Base-by-base conservation (phyloP, 2,888 invertebrate genomes). In the Pollenia labialis region DNA sequence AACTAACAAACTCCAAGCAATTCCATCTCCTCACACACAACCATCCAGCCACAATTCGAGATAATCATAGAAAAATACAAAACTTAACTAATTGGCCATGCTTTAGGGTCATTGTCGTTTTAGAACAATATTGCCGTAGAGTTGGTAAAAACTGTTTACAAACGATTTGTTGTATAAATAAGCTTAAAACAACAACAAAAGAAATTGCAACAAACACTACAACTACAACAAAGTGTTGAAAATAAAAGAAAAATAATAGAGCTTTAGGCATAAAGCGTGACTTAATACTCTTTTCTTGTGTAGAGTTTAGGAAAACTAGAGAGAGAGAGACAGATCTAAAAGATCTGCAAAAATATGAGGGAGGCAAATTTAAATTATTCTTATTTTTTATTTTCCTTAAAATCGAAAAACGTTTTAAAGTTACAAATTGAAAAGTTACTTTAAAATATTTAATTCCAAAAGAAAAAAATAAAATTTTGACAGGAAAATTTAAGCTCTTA, bases 51-150 rank as follows among this genome's bases (percentile, higher is more conserved):
- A 75, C 58, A 79, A 69, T 66, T 60, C 74, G 44, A 84, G 87
- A 81, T 87, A 84, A 87, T 84, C 81, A 74, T 69, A 84, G 84
- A 75, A 81, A 82, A 87, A 84, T 84, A 77, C 87, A 81, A 87
- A 84, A 87, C 79, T 64, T 90, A 91, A 90, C 91, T 91, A 91
- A 91, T 91, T 91, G 91, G 91, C 91, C 91, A 91, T 91, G 91
- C 91, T 91, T 90, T 90, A 89, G 90, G 91, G 91, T 91, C 91
- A 91, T 91, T 91, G 91, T 91, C 91, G 90, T 76, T 72, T 60
- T 56, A 71, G 82, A 79, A 81, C 75, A 81, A 44, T 79, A 81
- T 32, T 81, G 75, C 71, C 84, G 80, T 62, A 40, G 60, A 79
- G 72, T 82, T 77, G 81, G 72, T 72, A 42, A 76, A 77, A 32